A percentile compares a stretch with the other conserved stretches of the same genome.
Evolutionary conservation across 1,140 invertebrate genomes (phyloP).

Genomic region (Meloidogyne floridensis): DNA sequence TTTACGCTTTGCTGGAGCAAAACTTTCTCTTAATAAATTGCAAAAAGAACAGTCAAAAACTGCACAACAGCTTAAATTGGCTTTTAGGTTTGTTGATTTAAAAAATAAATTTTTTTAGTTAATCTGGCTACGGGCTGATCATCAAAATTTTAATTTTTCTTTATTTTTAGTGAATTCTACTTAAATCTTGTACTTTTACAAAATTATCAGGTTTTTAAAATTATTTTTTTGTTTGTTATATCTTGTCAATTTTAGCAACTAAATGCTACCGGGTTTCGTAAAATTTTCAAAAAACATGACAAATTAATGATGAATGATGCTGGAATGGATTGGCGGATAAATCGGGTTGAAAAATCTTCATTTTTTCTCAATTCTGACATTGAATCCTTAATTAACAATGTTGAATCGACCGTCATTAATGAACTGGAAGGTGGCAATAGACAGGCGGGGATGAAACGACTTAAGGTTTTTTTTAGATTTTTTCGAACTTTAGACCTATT

Average conservation of each 20-base stretch:
- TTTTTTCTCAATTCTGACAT: constrained; percentile 98
- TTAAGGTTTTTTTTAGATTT: constrained; percentile 81
- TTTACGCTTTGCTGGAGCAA: constrained; percentile 41
- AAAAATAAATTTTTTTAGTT: too few species aligned
- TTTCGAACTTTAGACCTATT: too few species aligned
- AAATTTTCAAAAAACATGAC: constrained; percentile 99
- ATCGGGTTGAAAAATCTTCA: constrained; percentile 87
- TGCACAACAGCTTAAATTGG: constrained; percentile 90
- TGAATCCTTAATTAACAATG: constrained; percentile 90
- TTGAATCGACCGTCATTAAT: constrained; percentile 83
- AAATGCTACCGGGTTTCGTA: constrained; percentile 97
- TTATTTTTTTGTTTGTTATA: background rate
- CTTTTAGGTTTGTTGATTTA: constrained; percentile 69
- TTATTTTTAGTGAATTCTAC: constrained; percentile 85
- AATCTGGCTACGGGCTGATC: too few species aligned
- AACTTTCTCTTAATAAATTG: constrained; percentile 38
- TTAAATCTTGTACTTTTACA: constrained; percentile 86
- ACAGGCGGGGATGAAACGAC: constrained; percentile 93
- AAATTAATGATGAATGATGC: constrained; percentile 75
- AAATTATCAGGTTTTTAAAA: constrained; percentile 68
- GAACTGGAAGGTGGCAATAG: constrained; percentile 91
- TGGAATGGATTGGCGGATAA: constrained; percentile 79
- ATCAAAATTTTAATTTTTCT: too few species aligned
- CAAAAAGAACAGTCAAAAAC: constrained; percentile 71
- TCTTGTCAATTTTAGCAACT: constrained; percentile 74